Base-by-base conservation (phyloP, 2,797 vertebrate genomes). In the Pseudochaenichthys georgianus region DNA sequence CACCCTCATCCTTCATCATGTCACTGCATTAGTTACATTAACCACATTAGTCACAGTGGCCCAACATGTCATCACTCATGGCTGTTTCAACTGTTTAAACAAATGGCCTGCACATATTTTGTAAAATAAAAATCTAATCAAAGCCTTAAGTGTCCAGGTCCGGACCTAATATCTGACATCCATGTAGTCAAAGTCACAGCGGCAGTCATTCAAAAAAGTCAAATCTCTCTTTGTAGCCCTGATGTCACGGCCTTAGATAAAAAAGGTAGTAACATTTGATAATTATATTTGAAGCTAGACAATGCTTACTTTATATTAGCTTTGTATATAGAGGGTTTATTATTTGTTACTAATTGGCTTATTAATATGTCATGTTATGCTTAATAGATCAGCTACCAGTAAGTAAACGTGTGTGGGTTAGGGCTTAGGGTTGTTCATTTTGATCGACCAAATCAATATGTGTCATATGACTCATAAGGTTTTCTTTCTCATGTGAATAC, bases 61-160 rank as follows among this genome's bases (percentile, higher is more conserved):
- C 70, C 42, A 76, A 21, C 51, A 43, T 11, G 15, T 71, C 82
- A 70, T 84, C 69, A 52, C 43, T 88, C 80, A 83, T 23, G 10
- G 61, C 45, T 80, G 51, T 63, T 75, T 73, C 72, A 65, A 38
- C 62, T 47, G 28, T 45, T 69, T 7, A 23, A 94, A 93, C 92
- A 95, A 95, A 95, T 93, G 93, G 94, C 87, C 87, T 85, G 84
- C 91, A 93, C 91, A 95, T 95, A 96, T 96, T 95, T 94, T 92
- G 45, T 15, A 52, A 67, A 70, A 75, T 43, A 50, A 48, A 74
- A 55, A 57, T 73, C 13, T 5, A 38, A 50, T 76, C 34, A 50
- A 43, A 47, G 52, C 16, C 12, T 54, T 17, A 8, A 2, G 13
- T 23, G 28, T 13, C 12, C 50, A 19, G 34, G 34, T 23, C 2